Base-by-base conservation (phyloP, 2,888 invertebrate species). In the Emmelina monodactyla region DNA sequence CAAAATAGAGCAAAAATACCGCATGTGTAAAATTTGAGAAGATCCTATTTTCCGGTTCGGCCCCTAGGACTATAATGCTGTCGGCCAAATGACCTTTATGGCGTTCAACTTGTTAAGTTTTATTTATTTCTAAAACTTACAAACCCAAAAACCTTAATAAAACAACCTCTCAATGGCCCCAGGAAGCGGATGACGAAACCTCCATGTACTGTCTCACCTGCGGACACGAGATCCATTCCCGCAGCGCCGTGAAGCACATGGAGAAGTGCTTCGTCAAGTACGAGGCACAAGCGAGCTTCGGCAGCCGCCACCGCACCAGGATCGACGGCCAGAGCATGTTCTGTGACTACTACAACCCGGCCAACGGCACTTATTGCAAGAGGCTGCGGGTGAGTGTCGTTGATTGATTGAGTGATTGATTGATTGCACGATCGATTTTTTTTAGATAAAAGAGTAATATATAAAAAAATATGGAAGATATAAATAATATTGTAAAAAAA, bases 201-300 rank as follows among this genome's bases (percentile, higher is more conserved):
- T 92, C 91, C 33, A 92, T 94, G 84, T 94, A 94, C 63, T 98
- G 98, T 66, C 93, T 97, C 19, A 97, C 97, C 0, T 98, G 98
- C 70, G 97, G 97, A 0, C 94, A 94, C 62, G 97, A 97, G 78
- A 91, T 97, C 40, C 91, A 93, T 62, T 91, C 94, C 1, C 87
- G 90, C 35, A 91, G 92, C 0, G 97, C 96, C 0, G 87, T 97
- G 13, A 92, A 93, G 53, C 98, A 98, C 58, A 95, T 98, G 94
- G 97, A 97, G 73, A 95, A 95, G 63, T 98, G 97, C 65, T 98
- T 96, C 68, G 91, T 94, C 46, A 97, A 97, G 85, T 94, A 95
- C 66, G 98, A 98, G 68, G 94, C 95, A 31, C 96, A 97, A 71
- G 93, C 97, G 1, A 95, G 96, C 0, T 97, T 97, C 68, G 97